Conservation (phyloP, 2,113 vertebrate species). For the Penelope pileata region DNA sequence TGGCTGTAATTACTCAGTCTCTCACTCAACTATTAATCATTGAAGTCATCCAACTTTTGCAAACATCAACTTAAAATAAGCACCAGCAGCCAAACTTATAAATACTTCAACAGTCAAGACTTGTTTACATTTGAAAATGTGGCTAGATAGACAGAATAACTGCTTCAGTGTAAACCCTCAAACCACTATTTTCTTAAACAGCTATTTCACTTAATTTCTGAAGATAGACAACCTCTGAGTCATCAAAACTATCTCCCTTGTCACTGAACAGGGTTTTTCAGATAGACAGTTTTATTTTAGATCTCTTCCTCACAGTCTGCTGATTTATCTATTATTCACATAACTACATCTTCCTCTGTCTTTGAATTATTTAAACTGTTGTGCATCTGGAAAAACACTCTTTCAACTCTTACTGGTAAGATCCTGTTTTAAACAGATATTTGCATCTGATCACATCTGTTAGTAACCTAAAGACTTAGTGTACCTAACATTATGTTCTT, state of each 20-base stretch:
- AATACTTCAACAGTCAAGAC: background rate
- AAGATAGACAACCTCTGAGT: background rate
- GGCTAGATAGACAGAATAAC: background rate
- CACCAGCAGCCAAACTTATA: background rate
- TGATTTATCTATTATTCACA: slow-evolving; percentile 49
- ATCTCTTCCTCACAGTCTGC: background rate
- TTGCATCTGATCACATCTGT: background rate
- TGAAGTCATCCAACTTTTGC: background rate
- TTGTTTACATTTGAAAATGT: background rate
- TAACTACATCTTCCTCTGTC: background rate
- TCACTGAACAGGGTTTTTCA: background rate
- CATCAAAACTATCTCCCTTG: background rate
- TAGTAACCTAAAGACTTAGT: background rate
- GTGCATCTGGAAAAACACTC: background rate
- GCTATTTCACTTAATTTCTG: background rate
- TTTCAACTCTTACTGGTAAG: background rate
- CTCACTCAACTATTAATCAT: background rate
- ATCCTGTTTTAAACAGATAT: background rate
- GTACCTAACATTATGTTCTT: background rate
- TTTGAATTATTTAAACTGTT: slow-evolving; percentile 53
- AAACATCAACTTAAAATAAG: slow-evolving; percentile 39
- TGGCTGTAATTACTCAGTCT: background rate
- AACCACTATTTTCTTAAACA: background rate
- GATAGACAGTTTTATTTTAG: slow-evolving; percentile 26
- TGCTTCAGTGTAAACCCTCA: background rate